Conservation (phyloP, 2,888 invertebrate species). For the Hymenopus coronatus region DNA sequence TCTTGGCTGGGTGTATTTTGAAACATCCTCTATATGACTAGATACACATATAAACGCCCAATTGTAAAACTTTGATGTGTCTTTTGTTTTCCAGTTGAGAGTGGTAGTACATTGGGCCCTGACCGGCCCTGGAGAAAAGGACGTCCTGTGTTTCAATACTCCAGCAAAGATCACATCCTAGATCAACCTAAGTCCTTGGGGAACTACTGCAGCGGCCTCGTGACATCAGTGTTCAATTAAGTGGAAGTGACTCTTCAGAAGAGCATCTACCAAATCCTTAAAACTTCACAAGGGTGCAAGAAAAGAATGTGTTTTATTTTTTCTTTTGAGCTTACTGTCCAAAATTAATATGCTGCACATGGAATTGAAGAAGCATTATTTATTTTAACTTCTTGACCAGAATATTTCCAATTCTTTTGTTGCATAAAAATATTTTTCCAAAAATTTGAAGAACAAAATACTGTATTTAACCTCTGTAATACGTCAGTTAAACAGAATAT, state of each 20-base stretch:
- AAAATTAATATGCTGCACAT: background rate
- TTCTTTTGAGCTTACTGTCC: too few species aligned
- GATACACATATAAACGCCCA: too few species aligned
- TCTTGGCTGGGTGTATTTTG: too few species aligned
- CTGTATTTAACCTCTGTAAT: background rate
- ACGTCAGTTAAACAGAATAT: too few species aligned
- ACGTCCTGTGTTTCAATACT: slow-evolving; percentile 65
- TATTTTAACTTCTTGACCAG: background rate
- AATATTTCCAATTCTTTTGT: background rate
- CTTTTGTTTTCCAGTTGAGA: slow-evolving; percentile 51
- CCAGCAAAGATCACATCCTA: slow-evolving; percentile 57
- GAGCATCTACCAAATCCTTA: too few species aligned
- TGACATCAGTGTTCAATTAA: too few species aligned
- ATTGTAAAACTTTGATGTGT: background rate
- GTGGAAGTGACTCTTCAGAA: too few species aligned
- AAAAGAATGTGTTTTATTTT: too few species aligned
- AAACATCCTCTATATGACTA: too few species aligned
- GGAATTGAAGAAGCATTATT: background rate
- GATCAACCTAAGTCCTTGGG: background rate
- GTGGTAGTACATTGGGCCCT: slow-evolving; percentile 66
- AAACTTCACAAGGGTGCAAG: too few species aligned
- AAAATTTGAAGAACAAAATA: background rate
- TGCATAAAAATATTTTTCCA: background rate
- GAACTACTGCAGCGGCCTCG: too few species aligned
- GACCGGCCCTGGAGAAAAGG: slow-evolving; percentile 45